Evolutionary conservation across 2,797 vertebrate species (phyloP).

Genomic region (Phataginus tetradactyla): DNA sequence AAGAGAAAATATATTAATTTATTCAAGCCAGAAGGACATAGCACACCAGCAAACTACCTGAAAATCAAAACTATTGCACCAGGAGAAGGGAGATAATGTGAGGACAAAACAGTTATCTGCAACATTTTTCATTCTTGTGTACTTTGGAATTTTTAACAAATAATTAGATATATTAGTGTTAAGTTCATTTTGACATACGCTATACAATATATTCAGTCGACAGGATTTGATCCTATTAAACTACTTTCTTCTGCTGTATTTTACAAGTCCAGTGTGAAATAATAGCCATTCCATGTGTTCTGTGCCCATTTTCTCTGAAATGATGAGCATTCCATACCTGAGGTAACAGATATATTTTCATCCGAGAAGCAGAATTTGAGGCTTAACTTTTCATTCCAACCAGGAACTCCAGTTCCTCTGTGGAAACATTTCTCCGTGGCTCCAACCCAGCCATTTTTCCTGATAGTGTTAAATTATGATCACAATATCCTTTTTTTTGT

Average conservation of each 20-base stretch:
- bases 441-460: not conserved
- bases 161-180: not conserved
- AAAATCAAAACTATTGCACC: not conserved
- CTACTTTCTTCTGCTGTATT: not conserved
- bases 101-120: not conserved
- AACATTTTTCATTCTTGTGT: not conserved
- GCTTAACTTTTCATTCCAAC: not conserved
- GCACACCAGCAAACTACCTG: not conserved
- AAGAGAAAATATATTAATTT: conserved; percentile 19
- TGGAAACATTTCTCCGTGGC: not conserved
- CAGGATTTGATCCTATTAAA: not conserved
- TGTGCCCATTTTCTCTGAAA: not conserved
- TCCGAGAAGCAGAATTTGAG: not conserved
- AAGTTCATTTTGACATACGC: not conserved
- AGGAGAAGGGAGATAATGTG: rapidly evolving
- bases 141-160: not conserved
- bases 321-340: not conserved
- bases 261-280: not conserved
- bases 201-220: not conserved
- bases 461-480: not conserved
- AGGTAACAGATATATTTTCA: not conserved
- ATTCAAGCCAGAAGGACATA: not conserved
- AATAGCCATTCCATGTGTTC: not conserved
- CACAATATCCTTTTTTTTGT: not conserved
- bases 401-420: not conserved